Evolutionary conservation across 2,797 vertebrate species (phyloP).

Genomic region (Epinephelus coioides): DNA sequence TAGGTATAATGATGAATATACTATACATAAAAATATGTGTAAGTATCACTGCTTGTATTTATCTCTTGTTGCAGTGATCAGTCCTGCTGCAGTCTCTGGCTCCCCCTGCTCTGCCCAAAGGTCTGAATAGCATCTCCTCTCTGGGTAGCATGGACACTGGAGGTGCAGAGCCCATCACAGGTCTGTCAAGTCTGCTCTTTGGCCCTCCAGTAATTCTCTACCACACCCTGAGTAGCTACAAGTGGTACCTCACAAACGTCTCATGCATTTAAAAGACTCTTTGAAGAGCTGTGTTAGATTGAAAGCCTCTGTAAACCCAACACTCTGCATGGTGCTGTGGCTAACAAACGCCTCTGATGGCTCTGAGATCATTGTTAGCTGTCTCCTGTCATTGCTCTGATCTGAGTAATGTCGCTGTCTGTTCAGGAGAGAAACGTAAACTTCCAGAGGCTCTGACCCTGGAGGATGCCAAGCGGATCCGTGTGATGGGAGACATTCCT

Average conservation of each 20-base stretch:
- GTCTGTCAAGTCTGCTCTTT: slow-evolving; percentile 70
- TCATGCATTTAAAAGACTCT: neutral
- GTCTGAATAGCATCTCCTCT: slow-evolving; percentile 88
- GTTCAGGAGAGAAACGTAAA: slow-evolving; percentile 95
- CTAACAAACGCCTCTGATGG: neutral
- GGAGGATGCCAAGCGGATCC: slow-evolving; percentile 97
- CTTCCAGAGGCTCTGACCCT: slow-evolving; percentile 94
- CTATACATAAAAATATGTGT: no score
- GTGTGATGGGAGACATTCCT: slow-evolving; percentile 98
- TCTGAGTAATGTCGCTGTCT: neutral
- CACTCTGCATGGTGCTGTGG: neutral
- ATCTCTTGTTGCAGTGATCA: slow-evolving; percentile 83
- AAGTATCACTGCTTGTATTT: neutral
- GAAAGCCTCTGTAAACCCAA: neutral
- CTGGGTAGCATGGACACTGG: slow-evolving; percentile 85
- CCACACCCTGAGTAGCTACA: neutral
- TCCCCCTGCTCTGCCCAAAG: slow-evolving; percentile 90
- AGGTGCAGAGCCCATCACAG: slow-evolving; percentile 89
- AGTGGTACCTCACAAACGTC: neutral
- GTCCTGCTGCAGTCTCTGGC: slow-evolving; percentile 88
- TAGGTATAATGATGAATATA: neutral
- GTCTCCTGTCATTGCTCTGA: neutral
- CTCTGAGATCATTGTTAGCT: neutral
- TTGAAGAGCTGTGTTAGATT: neutral
- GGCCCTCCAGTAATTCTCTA: neutral